phyloP scores from a whole-genome alignment of 1,140 invertebrate species.

The Atopsyche davidsoni region DNA sequence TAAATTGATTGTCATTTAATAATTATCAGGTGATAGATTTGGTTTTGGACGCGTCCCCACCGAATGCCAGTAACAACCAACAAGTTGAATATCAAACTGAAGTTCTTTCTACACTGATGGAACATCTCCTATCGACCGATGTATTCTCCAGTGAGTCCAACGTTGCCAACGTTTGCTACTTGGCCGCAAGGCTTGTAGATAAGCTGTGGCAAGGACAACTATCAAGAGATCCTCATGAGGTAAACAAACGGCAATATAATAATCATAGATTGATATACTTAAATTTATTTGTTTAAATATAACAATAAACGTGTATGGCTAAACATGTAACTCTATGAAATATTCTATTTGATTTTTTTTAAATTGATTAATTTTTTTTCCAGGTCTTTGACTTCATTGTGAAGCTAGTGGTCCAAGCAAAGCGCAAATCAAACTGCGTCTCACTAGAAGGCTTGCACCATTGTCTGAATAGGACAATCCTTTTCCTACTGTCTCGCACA shows the following conservation, averaged over 20 bases:
- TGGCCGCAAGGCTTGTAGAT: conserved; percentile 89
- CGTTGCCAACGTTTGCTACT: conserved; percentile 89
- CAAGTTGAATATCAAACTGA: conserved; percentile 90
- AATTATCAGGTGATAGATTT: conserved; percentile 67
- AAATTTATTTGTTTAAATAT: neutral
- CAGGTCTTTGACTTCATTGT: conserved; percentile 89
- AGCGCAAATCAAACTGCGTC: conserved; percentile 66
- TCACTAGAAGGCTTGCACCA: conserved; percentile 83
- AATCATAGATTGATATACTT: neutral
- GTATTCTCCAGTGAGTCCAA: conserved; percentile 75
- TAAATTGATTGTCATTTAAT: neutral
- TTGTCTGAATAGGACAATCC: conserved; percentile 88
- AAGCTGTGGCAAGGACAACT: conserved; percentile 94
- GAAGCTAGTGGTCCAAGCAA: conserved; percentile 84
- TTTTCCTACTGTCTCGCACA: conserved; percentile 87
- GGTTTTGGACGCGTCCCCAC: conserved; percentile 81
- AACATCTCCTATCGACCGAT: conserved; percentile 88
- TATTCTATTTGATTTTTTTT: neutral
- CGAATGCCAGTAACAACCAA: conserved; percentile 70
- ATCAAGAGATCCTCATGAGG: conserved; percentile 85
- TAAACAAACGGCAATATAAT: too few species aligned
- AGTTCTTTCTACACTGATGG: conserved; percentile 86
- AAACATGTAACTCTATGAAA: neutral
- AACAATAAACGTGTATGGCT: neutral
- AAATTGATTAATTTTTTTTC: conserved; percentile 11